phyloP scores from a whole-genome alignment of 92 coral and sea anemone genomes.

The Micromussa lordhowensis region DNA sequence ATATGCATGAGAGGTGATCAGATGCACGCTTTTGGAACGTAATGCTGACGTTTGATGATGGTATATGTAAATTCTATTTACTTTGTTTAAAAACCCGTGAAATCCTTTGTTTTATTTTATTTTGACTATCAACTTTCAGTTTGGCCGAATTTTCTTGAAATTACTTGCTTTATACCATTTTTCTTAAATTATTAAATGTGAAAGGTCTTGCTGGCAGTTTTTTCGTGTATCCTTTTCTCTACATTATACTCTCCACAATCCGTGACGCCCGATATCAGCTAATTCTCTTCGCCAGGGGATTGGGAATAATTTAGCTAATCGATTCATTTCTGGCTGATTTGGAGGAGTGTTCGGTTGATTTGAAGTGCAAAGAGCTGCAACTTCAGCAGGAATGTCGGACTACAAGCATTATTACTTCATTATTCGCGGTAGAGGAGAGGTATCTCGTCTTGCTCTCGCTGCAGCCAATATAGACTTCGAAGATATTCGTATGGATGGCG shows the following conservation, averaged over 20 bases:
- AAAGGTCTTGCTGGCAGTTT: no score
- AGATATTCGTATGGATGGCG: conserved; percentile 4
- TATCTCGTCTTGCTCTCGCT: conserved; percentile 9
- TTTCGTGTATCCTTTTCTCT: no score
- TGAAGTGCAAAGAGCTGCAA: background rate
- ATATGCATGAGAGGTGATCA: no score
- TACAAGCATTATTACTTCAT: conserved; percentile 23
- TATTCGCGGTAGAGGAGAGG: background rate
- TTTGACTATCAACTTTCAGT: background rate
- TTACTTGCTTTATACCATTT: no score
- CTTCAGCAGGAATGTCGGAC: conserved; percentile 2
- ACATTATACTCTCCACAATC: no score
- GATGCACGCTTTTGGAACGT: no score
- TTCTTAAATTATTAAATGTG: no score
- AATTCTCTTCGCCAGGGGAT: background rate
- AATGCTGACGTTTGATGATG: no score
- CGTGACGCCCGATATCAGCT: background rate
- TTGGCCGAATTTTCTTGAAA: no score
- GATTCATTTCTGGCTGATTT: no score
- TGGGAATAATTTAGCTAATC: background rate
- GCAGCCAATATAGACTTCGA: conserved; percentile 10
- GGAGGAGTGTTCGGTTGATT: background rate
- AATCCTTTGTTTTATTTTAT: background rate
- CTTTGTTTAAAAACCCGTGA: background rate
- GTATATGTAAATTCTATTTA: background rate